Evolutionary conservation across 2,113 vertebrate genomes (phyloP).

Genomic region (Damaliscus lunatus): DNA sequence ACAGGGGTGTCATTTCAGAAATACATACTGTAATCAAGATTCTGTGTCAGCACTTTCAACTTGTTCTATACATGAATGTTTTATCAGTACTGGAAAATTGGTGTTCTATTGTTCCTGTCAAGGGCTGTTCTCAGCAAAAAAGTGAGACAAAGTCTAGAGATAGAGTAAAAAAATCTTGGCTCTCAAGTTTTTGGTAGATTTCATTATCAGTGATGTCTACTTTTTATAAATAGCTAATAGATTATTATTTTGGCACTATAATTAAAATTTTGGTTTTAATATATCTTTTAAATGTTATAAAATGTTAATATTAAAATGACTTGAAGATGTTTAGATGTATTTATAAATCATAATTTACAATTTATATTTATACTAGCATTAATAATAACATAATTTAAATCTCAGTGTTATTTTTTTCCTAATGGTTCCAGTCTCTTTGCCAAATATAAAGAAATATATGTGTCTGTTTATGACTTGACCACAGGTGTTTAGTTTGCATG

Average conservation of each 20-base stretch:
- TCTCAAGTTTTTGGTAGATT: neutral
- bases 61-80: neutral
- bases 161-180: neutral
- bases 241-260: neutral
- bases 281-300: neutral
- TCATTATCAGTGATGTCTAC: neutral
- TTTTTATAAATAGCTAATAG: neutral
- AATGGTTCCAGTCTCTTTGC: neutral
- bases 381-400: neutral
- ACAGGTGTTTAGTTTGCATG: neutral
- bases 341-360: neutral
- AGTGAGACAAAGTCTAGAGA: neutral
- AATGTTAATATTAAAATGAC: neutral
- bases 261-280: neutral
- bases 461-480: neutral
- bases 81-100: neutral
- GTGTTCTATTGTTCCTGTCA: neutral
- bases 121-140: neutral
- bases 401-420: neutral
- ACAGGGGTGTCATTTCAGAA: neutral
- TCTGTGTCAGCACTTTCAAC: neutral
- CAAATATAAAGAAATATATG: neutral
- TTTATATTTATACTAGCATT: neutral
- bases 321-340: neutral
- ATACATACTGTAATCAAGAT: neutral